Evolutionary conservation across 2,888 invertebrate species (phyloP).

Genomic region (Brachycybe producta): DNA sequence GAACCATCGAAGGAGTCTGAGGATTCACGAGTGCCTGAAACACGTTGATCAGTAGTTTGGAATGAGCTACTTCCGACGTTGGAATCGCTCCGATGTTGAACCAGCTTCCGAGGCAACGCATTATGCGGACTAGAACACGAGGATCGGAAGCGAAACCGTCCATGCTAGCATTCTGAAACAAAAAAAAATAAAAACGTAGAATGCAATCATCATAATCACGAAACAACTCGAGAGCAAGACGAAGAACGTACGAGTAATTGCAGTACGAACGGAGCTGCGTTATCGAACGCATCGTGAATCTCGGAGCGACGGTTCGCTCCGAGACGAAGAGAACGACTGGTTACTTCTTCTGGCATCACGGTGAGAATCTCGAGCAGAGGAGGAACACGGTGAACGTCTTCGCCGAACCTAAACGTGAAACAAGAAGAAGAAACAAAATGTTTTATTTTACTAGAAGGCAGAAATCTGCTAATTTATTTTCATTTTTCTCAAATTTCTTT

Average conservation of each 20-base stretch:
- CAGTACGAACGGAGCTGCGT: slow-evolving; percentile 60
- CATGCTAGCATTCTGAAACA: slow-evolving; percentile 14
- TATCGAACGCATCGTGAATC: slow-evolving; percentile 62
- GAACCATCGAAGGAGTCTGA: slow-evolving; percentile 42
- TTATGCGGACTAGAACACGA: slow-evolving; percentile 36
- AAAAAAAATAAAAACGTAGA: too few species aligned
- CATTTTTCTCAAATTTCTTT: not conserved
- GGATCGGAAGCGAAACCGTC: slow-evolving; percentile 18
- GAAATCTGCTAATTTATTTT: too few species aligned
- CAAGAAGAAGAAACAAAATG: too few species aligned
- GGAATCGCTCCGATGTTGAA: slow-evolving; percentile 68
- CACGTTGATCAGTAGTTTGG: slow-evolving; percentile 56
- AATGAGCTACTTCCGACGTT: slow-evolving; percentile 56
- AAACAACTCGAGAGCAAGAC: too few species aligned
- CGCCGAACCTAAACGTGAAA: slow-evolving; percentile 29
- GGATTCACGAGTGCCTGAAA: slow-evolving; percentile 38
- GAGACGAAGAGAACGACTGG: slow-evolving; percentile 41
- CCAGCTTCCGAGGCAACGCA: slow-evolving; percentile 86
- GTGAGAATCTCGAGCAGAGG: slow-evolving; percentile 83
- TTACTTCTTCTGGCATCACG: slow-evolving; percentile 83
- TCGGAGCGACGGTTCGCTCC: slow-evolving; percentile 84
- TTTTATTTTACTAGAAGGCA: too few species aligned
- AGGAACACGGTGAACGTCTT: slow-evolving; percentile 44
- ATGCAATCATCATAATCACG: too few species aligned
- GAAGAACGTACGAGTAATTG: slow-evolving; percentile 51